Percentiles rank a stretch among this genome's conserved stretches.
Evolutionary conservation across 2,113 vertebrate species (phyloP).

Genomic region (Megatriorchis doriae): DNA sequence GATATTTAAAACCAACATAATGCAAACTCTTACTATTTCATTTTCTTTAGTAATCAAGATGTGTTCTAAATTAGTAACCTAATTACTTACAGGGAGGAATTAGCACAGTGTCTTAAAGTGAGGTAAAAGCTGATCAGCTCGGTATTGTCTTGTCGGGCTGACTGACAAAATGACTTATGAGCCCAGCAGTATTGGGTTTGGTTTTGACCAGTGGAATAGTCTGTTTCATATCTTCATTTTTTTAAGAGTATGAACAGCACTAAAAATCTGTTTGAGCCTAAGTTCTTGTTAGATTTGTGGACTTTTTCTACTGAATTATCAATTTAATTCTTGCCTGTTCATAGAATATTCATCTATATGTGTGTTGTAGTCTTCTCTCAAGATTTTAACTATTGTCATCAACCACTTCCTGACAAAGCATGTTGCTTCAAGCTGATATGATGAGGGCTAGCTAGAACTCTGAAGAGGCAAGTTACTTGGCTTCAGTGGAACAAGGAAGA

Average conservation of each 20-base stretch:
- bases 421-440: neutral
- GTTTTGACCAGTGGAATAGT: neutral
- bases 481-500: neutral
- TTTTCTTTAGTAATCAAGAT: neutral
- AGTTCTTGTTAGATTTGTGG: neutral
- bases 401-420: neutral
- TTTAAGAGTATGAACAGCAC: neutral
- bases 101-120: slow-evolving; percentile 32
- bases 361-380: neutral
- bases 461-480: neutral
- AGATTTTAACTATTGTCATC: neutral
- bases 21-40: neutral
- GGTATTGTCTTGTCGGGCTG: neutral
- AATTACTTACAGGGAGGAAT: slow-evolving; percentile 40
- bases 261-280: neutral
- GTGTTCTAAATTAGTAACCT: slow-evolving; percentile 51
- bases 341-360: neutral
- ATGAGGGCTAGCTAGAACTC: neutral
- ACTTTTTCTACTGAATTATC: neutral
- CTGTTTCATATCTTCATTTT: neutral
- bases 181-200: neutral
- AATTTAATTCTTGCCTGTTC: neutral
- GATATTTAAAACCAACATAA: neutral
- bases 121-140: slow-evolving; percentile 53
- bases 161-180: neutral